Base-by-base conservation (phyloP, 2,797 vertebrate species). In the Chelmon rostratus region DNA sequence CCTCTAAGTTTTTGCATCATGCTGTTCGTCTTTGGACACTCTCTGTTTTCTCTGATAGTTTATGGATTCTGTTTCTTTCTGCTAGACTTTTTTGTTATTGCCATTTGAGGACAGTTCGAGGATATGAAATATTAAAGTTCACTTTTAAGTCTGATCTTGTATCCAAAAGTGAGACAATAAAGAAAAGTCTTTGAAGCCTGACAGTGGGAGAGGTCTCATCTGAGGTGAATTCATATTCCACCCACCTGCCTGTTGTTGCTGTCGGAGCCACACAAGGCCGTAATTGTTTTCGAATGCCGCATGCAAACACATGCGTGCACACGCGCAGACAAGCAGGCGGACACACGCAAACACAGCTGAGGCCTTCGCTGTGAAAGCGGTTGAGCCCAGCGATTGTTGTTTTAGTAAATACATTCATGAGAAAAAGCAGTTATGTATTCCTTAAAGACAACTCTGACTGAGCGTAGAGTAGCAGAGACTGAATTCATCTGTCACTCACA, bases 231-330 rank as follows among this genome's bases (percentile, higher is more conserved):
- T 90, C 78, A 74, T 84, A 85, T 91, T 88, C 88, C 86, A 23
- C 90, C 91, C 91, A 91, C 89, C 84, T 88, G 86, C 81, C 67
- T 31, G 86, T 77, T 91, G 75, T 75, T 78, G 86, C 64, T 9
- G 40, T 23, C 78, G 18, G 47, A 78, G 49, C 68, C 63, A 8
- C 85, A 89, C 77, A 76, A 89, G 70, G 90, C 73, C 16, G 1
- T 68, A 49, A 84, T 88, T 91, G 89, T 89, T 89, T 88, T 56
- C 64, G 67, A 89, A 83, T 15, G 52, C 58, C 11, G 62, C 75
- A 70, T 72, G 65, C 62, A 62, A 79, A 77, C 71, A 31, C 28
- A 35, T 21, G 15, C 57, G 11, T 13, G 23, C 75, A 9, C 69
- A 38, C 31, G 23, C 40, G 58, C 42, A 42, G 33, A 68, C 4